Percentiles rank a stretch among this genome's conserved stretches.
These are phyloP conservation scores for Idris sp. DNA, from an alignment of 1,140 invertebrate genomes.

Conservation along the genomic window DNA sequence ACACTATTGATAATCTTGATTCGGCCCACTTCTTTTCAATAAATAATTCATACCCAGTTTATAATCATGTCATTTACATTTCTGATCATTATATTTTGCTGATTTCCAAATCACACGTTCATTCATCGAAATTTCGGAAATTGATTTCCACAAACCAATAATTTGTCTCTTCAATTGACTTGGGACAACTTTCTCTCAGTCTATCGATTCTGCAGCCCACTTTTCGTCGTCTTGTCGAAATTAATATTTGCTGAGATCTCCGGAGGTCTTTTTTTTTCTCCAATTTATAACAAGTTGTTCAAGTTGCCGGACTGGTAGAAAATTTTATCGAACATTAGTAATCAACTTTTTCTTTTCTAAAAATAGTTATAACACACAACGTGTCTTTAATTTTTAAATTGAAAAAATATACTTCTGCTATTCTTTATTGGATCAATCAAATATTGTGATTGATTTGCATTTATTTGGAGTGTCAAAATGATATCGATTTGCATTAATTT, in stretches of 20 bases:
- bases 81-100: slow-evolving; percentile 16
- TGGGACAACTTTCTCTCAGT: neutral
- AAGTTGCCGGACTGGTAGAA: slow-evolving; percentile 1
- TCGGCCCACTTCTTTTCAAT: slow-evolving; percentile 49
- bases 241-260: slow-evolving; percentile 1
- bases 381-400: no score
- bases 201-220: neutral
- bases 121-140: no score
- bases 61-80: slow-evolving; percentile 11
- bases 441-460: no score
- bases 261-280: neutral
- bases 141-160: slow-evolving; percentile 8
- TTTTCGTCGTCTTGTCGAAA: slow-evolving; percentile 7
- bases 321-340: slow-evolving; percentile 8
- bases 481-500: neutral
- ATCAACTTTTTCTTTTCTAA: no score
- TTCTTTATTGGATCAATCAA: no score
- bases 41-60: slow-evolving; percentile 46
- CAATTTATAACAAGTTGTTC: slow-evolving; percentile 1
- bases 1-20: slow-evolving; percentile 54
- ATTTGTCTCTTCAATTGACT: slow-evolving; percentile 1
- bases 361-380: no score
- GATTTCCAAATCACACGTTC: slow-evolving; percentile 7
- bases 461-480: no score
- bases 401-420: no score